These are phyloP conservation scores for Tinea trinotella DNA, from an alignment of 2,888 invertebrate genomes.

Conservation along the genomic window DNA sequence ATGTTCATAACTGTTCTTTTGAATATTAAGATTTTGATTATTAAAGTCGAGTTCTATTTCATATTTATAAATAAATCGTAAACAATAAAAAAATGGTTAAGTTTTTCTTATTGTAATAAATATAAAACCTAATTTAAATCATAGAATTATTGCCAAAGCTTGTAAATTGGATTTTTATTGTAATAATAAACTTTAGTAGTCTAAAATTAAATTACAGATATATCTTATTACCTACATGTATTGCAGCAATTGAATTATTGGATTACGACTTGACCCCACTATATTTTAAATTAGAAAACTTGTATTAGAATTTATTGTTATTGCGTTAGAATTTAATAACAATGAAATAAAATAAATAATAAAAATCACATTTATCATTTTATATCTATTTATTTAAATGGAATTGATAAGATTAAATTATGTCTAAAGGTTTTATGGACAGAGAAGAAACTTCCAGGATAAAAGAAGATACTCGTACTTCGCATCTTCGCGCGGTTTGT, in stretches of 20 bases:
- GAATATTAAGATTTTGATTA: neutral
- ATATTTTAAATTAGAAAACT: neutral
- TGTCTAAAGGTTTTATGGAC: too few species aligned
- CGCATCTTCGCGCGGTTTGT: too few species aligned
- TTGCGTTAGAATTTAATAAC: neutral
- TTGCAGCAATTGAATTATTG: conserved; percentile 7
- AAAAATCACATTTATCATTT: neutral
- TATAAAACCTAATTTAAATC: too few species aligned
- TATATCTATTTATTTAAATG: too few species aligned
- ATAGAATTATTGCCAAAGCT: too few species aligned
- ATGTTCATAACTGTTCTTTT: conserved; percentile 1
- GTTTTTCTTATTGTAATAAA: too few species aligned
- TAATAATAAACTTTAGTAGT: conserved; percentile 4
- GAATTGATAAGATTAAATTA: too few species aligned
- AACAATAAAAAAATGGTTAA: too few species aligned
- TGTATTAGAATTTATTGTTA: conserved; percentile 4
- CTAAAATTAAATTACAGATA: neutral
- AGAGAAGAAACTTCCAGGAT: too few species aligned
- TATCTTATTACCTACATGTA: neutral
- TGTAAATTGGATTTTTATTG: neutral
- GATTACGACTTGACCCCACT: conserved; percentile 2
- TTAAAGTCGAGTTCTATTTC: neutral
- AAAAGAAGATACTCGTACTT: too few species aligned
- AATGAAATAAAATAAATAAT: neutral
- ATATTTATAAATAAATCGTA: too few species aligned